Base-by-base conservation (phyloP, 2,113 vertebrate species). In the Chrysemys picta region DNA sequence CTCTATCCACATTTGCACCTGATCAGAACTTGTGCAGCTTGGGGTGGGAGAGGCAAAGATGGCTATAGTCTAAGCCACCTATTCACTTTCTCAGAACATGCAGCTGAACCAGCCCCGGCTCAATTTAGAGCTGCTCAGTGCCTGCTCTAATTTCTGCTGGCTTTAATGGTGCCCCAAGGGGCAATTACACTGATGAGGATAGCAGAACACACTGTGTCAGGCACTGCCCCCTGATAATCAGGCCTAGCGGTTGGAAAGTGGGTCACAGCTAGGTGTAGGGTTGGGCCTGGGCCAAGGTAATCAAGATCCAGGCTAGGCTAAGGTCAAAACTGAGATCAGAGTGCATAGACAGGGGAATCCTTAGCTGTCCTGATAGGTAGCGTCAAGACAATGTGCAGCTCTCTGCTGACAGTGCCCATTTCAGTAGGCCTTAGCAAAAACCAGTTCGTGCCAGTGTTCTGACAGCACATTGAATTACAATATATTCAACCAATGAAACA, bases 141-240 rank as follows among this genome's bases (percentile, higher is more conserved):
- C 10, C 35, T 52, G 35, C 56, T 91, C 27, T 86, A 38, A 56
- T 31, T 62, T 35, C 0, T 1, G 84, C 24, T 57, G 16, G 5
- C 85, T 14, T n/a, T 1, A 1, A n/a, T 4, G 93, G 81, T 50
- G 42, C 49, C 59, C 17, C 10, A 0, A 0, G 17, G 79, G 4
- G 12, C 45, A 76, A 35, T 29, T 13, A 10, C 38, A 8, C 1
- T 42, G 49, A 72, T 14, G 24, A 62, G 31, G 16, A 53, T 75
- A 8, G 3, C 4, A 24, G 13, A 2, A 1, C 25, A 8, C 0
- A 0, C 31, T 31, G 1, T 0, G 0, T 8, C 12, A 62, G 10
- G 53, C 3, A 6, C 10, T 54, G 53, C 53, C 21, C 21, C 7
- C 53, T 22, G 21, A 54, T 54, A 8, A 54, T 54, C 53, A 54